Evolutionary conservation across 2,888 invertebrate species (phyloP).

Genomic region (Argyresthia albistria): DNA sequence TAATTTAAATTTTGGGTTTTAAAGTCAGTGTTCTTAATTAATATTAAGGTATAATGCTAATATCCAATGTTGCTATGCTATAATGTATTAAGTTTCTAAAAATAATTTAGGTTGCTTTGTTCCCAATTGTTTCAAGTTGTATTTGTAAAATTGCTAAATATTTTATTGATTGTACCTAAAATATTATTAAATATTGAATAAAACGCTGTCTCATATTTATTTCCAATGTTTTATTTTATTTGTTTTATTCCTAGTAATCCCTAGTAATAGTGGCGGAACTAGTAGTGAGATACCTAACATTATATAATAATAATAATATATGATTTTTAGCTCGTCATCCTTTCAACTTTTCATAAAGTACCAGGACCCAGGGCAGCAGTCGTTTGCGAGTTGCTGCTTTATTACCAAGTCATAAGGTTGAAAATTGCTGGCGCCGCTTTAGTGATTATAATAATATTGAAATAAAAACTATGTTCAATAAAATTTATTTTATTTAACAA

Average conservation of each 20-base stretch:
- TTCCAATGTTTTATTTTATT: constrained; percentile 28
- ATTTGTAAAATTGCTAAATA: constrained; percentile 69
- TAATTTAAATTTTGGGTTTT: constrained; percentile 26
- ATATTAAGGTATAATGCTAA: constrained; percentile 22
- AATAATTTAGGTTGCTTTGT: constrained; percentile 58
- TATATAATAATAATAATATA: no score
- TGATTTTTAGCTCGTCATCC: no score
- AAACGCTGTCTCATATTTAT: constrained; percentile 68
- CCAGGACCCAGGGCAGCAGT: no score
- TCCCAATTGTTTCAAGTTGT: constrained; percentile 64
- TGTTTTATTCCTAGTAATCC: not conserved
- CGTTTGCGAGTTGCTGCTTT: no score
- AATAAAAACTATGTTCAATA: not conserved
- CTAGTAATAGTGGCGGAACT: no score
- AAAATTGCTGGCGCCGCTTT: no score
- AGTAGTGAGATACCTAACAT: no score
- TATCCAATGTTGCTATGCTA: constrained; percentile 44
- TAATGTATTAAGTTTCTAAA: constrained; percentile 54
- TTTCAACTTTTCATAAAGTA: no score
- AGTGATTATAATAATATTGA: no score
- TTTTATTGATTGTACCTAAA: constrained; percentile 61
- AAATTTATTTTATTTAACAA: constrained; percentile 3
- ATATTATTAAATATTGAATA: constrained; percentile 67
- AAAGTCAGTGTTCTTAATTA: constrained; percentile 57
- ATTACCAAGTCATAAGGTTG: no score